Conservation (phyloP, 92 coral and sea anemone genomes). For the Paramuricea clavata region DNA sequence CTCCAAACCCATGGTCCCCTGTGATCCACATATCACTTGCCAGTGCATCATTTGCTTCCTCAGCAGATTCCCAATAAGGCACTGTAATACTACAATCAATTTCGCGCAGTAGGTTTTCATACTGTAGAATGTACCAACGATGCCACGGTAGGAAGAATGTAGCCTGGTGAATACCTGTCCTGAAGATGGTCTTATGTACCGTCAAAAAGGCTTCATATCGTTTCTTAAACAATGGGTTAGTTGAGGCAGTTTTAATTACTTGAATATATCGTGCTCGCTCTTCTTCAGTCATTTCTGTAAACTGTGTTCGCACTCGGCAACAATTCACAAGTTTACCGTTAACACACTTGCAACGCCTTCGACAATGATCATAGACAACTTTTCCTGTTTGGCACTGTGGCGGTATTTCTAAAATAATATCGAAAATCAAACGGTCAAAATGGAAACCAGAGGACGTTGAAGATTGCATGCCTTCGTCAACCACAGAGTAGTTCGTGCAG, state of each 20-base stretch:
- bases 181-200: slow-evolving; percentile 60
- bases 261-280: slow-evolving; percentile 79
- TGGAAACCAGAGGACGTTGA: no score
- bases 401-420: slow-evolving; percentile 12
- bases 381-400: slow-evolving; percentile 11
- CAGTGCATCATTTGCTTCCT: slow-evolving; percentile 27
- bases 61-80: slow-evolving; percentile 86
- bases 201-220: slow-evolving; percentile 66
- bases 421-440: not conserved
- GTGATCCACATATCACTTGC: slow-evolving; percentile 78
- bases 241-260: slow-evolving; percentile 73
- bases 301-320: slow-evolving; percentile 83
- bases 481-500: no score
- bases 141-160: slow-evolving; percentile 87
- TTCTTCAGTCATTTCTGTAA: slow-evolving; percentile 74
- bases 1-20: slow-evolving; percentile 82
- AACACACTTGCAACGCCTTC: slow-evolving; percentile 72
- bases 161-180: slow-evolving; percentile 73
- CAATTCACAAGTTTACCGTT: slow-evolving; percentile 74
- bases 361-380: slow-evolving; percentile 75
- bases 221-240: slow-evolving; percentile 59
- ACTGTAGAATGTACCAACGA: slow-evolving; percentile 82
- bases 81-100: slow-evolving; percentile 82
- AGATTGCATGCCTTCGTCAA: no score
- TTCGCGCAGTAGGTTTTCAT: slow-evolving; percentile 83